These are phyloP conservation scores for Egretta garzetta DNA, from an alignment of 2,113 vertebrate genomes.

Conservation along the genomic window DNA sequence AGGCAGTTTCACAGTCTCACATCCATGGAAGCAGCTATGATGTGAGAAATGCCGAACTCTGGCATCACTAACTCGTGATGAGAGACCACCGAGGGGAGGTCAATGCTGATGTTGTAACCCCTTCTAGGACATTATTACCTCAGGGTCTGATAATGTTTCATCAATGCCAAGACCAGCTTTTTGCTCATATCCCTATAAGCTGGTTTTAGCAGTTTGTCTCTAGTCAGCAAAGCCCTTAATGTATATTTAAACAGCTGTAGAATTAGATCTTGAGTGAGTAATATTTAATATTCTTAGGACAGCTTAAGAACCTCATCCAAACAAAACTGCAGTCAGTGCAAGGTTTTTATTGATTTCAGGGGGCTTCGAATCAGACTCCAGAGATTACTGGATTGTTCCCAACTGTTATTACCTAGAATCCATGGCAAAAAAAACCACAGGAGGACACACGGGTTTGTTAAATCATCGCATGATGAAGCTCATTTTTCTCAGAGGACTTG, in stretches of 20 bases:
- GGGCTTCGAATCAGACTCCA: not conserved
- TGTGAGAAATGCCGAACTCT: not conserved
- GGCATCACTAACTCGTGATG: not conserved
- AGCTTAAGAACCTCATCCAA: slow-evolving; percentile 35
- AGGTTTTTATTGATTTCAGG: slow-evolving; percentile 32
- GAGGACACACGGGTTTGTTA: accelerated
- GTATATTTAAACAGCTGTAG: slow-evolving; percentile 48
- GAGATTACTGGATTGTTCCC: not conserved
- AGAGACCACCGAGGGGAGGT: not conserved
- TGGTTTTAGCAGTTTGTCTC: not conserved
- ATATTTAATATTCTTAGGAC: slow-evolving; percentile 44
- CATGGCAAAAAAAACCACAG: not conserved
- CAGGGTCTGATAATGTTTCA: not conserved
- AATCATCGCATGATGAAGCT: not conserved
- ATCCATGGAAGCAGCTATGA: not conserved
- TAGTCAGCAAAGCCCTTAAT: slow-evolving; percentile 50
- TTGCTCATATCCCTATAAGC: not conserved
- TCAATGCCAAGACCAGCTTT: not conserved
- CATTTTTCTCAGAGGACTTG: not conserved
- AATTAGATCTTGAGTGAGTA: not conserved
- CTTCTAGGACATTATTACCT: not conserved
- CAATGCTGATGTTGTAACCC: not conserved
- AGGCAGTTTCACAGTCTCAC: not conserved
- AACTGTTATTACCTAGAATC: not conserved
- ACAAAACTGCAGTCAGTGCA: not conserved